Base-by-base conservation (phyloP, 2,888 invertebrate species). In the Sarcophaga carnaria region DNA sequence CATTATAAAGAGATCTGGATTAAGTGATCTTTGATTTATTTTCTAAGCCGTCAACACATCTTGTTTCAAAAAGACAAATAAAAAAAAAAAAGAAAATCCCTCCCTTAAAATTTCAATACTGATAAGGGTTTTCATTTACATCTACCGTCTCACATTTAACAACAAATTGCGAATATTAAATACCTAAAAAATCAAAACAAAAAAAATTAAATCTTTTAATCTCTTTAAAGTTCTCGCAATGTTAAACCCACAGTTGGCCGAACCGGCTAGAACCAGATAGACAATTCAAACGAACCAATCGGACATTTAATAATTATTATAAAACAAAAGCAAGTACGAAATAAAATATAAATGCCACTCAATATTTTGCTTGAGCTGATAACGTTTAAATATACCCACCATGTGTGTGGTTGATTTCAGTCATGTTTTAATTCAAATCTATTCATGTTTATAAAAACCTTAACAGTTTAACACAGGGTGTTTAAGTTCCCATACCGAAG, bases 211-310 rank as follows among this genome's bases (percentile, higher is more conserved):
- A 66, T 66, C n/a, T 66, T 64, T 75, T 83, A 80, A 86, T 80
- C 86, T 74, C 25, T 22, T 70, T 27, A 82, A 80, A 66, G 83
- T 79, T 79, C 79, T 71, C 75, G 79, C 45, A 37, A 79, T 82
- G 79, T 81, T 84, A 84, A 87, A 81, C 60, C 63, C 47, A 80
- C 64, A 66, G 25, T 69, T 75, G 25, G 20, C 12, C 45, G 45
- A 79, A 71, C 84, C 78, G 66, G 81, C 59, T 59, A 14, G 76
- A 85, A 79, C 81, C 81, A n/a, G 87, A 79, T 80, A 70, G 75
- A 76, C 60, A 71, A 74, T 64, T 83, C 49, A 80, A 72, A 60
- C 67, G n/a, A 69, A 75, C 59, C 80, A 75, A 78, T 81, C 84
- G 78, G 60, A 80, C 86, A 69, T 77, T 78, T 69, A 74, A 63